Conservation (phyloP, 2,113 vertebrate genomes). For the Nothobranchius kuhntae region DNA sequence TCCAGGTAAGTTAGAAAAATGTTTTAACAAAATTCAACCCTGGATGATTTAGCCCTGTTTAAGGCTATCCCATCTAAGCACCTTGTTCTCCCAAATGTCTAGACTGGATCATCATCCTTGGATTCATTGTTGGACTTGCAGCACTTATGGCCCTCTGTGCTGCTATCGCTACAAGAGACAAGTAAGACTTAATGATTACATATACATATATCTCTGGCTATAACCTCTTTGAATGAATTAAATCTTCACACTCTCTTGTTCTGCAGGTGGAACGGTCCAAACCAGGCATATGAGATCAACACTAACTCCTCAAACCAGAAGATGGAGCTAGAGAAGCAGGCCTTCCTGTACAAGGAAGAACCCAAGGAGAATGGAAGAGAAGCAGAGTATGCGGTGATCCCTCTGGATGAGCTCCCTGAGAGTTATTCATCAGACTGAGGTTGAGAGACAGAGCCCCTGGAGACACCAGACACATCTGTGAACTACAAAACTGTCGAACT, state of each 20-base stretch:
- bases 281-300: neutral
- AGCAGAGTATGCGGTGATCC: conserved; percentile 64
- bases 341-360: conserved; percentile 41
- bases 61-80: neutral
- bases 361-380: conserved; percentile 52
- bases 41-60: neutral
- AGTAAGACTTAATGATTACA: conserved; percentile 44
- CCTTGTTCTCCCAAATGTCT: conserved; percentile 8
- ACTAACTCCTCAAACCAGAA: conserved; percentile 34
- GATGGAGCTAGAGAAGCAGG: conserved; percentile 59
- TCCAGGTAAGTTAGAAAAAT: conserved; percentile 24
- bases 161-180: conserved; percentile 71
- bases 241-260: neutral
- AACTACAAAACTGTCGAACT: conserved; percentile 7
- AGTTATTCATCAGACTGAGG: conserved; percentile 32
- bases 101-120: conserved; percentile 73
- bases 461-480: conserved; percentile 2
- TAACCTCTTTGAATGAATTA: neutral
- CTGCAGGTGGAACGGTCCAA: conserved; percentile 60
- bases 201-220: neutral
- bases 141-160: conserved; percentile 47
- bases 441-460: conserved; percentile 10
- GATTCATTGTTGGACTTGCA: conserved; percentile 55
- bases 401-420: conserved; percentile 55
- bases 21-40: neutral